These are phyloP conservation scores for Nasonovia ribisnigri DNA, from an alignment of 2,888 invertebrate genomes.

Conservation along the genomic window DNA sequence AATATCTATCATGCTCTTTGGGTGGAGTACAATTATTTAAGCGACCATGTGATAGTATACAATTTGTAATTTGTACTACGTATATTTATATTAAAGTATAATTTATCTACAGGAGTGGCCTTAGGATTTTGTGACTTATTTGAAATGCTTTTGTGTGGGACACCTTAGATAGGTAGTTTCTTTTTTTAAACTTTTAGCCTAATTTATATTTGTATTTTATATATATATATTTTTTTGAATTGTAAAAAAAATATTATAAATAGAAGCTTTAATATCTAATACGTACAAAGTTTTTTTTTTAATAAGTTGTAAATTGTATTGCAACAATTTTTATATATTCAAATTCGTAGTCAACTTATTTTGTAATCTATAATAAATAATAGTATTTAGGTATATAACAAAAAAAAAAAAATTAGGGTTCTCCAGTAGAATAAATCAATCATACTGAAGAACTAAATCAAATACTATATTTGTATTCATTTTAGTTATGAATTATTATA, in stretches of 20 bases:
- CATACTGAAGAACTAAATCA: neutral
- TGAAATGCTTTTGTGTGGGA: constrained; percentile 55
- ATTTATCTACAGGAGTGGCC: constrained; percentile 49
- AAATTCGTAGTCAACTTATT: neutral
- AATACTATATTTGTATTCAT: constrained; percentile 8
- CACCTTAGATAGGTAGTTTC: constrained; percentile 36
- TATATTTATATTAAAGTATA: constrained; percentile 27
- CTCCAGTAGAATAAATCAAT: constrained; percentile 3
- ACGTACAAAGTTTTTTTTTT: constrained; percentile 44
- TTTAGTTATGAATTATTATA: neutral
- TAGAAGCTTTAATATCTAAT: constrained; percentile 57
- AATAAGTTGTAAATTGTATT: constrained; percentile 33
- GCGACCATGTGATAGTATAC: constrained; percentile 52
- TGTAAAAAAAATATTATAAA: constrained; percentile 50
- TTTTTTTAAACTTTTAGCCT: constrained; percentile 46
- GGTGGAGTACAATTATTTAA: constrained; percentile 44
- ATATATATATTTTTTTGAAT: constrained; percentile 55
- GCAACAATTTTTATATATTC: constrained; percentile 32
- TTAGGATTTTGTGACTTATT: constrained; percentile 49
- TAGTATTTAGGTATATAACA: neutral
- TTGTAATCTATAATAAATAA: constrained; percentile 42
- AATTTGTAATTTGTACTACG: constrained; percentile 44
- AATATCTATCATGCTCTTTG: constrained; percentile 10
- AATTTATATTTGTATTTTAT: constrained; percentile 61
- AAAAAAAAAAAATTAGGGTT: constrained; percentile 17